Conservation (phyloP, 2,888 invertebrate genomes). For the Steinernema scapterisci region DNA sequence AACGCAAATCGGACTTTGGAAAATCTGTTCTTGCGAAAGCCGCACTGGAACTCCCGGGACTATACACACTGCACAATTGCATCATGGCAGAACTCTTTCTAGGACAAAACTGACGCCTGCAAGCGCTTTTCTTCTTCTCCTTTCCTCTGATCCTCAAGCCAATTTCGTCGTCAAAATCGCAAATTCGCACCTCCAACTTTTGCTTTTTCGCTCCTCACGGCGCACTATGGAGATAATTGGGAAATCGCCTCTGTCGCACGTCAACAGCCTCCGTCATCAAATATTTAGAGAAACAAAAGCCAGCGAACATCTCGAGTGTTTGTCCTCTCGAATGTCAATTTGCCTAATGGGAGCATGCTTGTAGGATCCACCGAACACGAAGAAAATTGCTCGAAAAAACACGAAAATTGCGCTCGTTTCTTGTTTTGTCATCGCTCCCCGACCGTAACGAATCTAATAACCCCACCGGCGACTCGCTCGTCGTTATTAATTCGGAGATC, state of each 20-base stretch:
- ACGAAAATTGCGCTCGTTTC: background rate
- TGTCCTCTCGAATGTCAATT: conserved; percentile 1
- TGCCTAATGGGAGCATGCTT: background rate
- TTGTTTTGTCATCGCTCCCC: background rate
- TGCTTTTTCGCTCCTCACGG: background rate
- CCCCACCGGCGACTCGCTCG: background rate
- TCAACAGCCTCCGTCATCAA: background rate
- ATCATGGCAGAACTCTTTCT: too few relatives aligned
- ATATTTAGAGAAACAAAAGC: conserved; percentile 21
- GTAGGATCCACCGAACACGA: background rate
- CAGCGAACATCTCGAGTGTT: background rate
- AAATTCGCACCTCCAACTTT: background rate
- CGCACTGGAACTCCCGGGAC: too few relatives aligned
- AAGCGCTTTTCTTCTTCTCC: background rate
- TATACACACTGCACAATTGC: too few relatives aligned
- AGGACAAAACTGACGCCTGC: too few relatives aligned
- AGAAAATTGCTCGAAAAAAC: background rate
- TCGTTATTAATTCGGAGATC: background rate
- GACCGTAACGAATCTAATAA: background rate
- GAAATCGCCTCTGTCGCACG: too few relatives aligned
- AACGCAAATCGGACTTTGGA: too few relatives aligned
- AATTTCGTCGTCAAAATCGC: background rate
- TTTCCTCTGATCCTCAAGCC: background rate
- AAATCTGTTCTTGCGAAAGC: too few relatives aligned
- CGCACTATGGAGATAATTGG: background rate